These are phyloP conservation scores for Brenthis ino DNA, from an alignment of 2,888 invertebrate species.

Conservation along the genomic window DNA sequence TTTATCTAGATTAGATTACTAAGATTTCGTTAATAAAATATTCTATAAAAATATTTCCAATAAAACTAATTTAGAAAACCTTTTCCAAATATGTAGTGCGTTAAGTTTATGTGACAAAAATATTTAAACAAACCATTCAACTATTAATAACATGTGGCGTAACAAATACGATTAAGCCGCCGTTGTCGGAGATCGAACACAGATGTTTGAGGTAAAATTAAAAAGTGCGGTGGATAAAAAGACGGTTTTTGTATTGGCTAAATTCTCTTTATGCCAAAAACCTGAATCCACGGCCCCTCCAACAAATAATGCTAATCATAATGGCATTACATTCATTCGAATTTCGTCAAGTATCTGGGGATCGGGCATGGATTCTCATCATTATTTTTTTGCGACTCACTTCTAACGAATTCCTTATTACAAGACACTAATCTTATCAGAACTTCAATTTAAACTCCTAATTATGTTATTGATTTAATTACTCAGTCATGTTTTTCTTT, in stretches of 20 bases:
- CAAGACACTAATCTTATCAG: constrained; percentile 65
- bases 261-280: constrained; percentile 77
- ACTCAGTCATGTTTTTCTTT: not conserved
- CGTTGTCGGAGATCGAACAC: constrained; percentile 61
- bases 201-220: constrained; percentile 74
- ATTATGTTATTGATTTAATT: constrained; percentile 19
- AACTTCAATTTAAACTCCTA: constrained; percentile 35
- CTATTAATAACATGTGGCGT: constrained; percentile 74
- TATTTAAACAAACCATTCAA: constrained; percentile 75
- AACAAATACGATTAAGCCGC: constrained; percentile 77
- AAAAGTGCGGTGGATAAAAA: constrained; percentile 59
- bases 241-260: constrained; percentile 67
- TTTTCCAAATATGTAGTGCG: constrained; percentile 7
- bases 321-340: constrained; percentile 80
- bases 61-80: constrained; percentile 26
- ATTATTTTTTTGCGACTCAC: constrained; percentile 57
- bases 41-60: not conserved
- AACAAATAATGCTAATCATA: constrained; percentile 80
- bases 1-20: no score
- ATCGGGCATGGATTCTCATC: constrained; percentile 61
- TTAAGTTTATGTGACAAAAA: constrained; percentile 57
- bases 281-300: constrained; percentile 76
- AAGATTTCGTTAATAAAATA: not conserved
- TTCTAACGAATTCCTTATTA: constrained; percentile 64
- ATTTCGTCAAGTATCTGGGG: constrained; percentile 75